These are phyloP conservation scores for Cosmia trapezina DNA, from an alignment of 2,888 invertebrate species.

Conservation along the genomic window DNA sequence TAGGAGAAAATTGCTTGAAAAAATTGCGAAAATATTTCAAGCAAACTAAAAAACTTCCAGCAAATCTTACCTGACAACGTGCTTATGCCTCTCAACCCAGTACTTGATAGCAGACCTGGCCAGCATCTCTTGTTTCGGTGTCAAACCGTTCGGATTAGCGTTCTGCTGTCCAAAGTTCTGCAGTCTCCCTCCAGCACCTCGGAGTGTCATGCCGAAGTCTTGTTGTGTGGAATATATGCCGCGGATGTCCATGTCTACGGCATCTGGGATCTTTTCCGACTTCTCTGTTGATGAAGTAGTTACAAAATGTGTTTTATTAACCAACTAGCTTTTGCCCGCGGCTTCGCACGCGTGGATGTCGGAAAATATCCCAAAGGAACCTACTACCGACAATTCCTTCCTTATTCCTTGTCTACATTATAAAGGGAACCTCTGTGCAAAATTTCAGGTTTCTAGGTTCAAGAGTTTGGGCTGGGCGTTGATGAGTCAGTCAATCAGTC, in stretches of 20 bases:
- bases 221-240: slow-evolving; percentile 94
- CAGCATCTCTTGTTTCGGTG: slow-evolving; percentile 95
- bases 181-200: slow-evolving; percentile 92
- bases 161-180: slow-evolving; percentile 90
- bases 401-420: too few species aligned
- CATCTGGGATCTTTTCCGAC: slow-evolving; percentile 87
- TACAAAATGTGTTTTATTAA: neutral
- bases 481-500: too few species aligned
- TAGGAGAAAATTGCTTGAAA: too few species aligned
- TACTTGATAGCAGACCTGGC: slow-evolving; percentile 96
- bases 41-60: too few species aligned
- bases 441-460: too few species aligned
- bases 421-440: too few species aligned
- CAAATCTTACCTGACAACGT: slow-evolving; percentile 93
- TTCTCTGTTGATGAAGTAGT: slow-evolving; percentile 73
- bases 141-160: slow-evolving; percentile 93
- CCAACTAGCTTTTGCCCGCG: too few species aligned
- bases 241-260: slow-evolving; percentile 92
- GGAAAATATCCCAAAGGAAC: too few species aligned
- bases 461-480: too few species aligned
- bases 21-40: too few species aligned
- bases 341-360: too few species aligned
- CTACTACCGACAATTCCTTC: too few species aligned
- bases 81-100: slow-evolving; percentile 97
- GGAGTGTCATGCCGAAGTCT: slow-evolving; percentile 94